Evolutionary conservation across 2,888 invertebrate genomes (phyloP).

Genomic region (Alloscopus bannaensis): DNA sequence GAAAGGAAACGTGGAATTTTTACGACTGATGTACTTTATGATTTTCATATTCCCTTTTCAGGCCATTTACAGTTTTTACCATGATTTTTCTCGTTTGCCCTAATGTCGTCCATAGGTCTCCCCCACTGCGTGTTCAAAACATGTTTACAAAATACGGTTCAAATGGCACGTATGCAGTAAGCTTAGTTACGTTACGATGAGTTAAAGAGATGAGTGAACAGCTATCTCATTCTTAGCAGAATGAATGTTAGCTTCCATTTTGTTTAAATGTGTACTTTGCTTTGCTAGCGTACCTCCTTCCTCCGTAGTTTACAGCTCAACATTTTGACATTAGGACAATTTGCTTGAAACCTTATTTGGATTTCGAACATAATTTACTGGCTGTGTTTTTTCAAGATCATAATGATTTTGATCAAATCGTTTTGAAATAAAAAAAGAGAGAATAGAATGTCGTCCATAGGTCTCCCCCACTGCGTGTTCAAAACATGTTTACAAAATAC

Average conservation of each 20-base stretch:
- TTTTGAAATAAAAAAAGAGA: conserved; percentile 23
- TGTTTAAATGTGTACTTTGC: too few species aligned
- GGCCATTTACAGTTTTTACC: conserved; percentile 48
- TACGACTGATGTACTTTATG: conserved; percentile 36
- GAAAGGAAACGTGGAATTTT: conserved; percentile 36
- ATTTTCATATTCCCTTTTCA: conserved; percentile 59
- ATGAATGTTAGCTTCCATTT: too few species aligned
- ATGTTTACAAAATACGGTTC: too few species aligned
- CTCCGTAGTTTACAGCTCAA: conserved; percentile 27
- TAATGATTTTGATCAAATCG: conserved; percentile 48
- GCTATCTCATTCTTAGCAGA: too few species aligned
- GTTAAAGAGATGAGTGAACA: too few species aligned
- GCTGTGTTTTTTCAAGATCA: conserved; percentile 45
- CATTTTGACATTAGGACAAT: conserved; percentile 57
- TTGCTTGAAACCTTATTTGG: conserved; percentile 60
- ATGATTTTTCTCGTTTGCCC: conserved; percentile 8
- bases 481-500: too few species aligned
- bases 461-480: not conserved
- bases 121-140: not conserved
- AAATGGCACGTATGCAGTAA: too few species aligned
- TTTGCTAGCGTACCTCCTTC: conserved; percentile 39
- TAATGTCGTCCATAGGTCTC: not conserved
- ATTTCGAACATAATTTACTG: conserved; percentile 50
- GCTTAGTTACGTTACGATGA: conserved; percentile 1
- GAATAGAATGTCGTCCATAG: not conserved